These are phyloP conservation scores for Dendrocincla fuliginosa DNA, from an alignment of 2,797 vertebrate genomes.

Conservation along the genomic window DNA sequence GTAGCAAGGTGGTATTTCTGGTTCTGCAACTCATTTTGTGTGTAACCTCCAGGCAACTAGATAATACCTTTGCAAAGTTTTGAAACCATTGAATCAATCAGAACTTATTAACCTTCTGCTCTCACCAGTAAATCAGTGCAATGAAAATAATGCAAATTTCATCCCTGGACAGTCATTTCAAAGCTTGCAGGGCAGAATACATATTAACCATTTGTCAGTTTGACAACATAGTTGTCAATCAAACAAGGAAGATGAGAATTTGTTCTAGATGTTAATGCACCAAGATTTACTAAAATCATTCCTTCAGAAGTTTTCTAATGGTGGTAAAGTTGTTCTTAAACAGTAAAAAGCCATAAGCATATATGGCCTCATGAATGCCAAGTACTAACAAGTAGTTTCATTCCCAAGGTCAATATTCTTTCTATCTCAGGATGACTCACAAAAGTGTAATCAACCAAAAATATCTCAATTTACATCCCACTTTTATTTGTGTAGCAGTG, in stretches of 20 bases:
- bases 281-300: background rate
- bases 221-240: background rate
- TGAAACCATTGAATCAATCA: background rate
- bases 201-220: background rate
- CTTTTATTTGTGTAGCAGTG: background rate
- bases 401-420: conserved; percentile 8
- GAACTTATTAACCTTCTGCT: background rate
- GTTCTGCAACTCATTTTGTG: background rate
- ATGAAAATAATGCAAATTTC: background rate
- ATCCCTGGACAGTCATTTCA: background rate
- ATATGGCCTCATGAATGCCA: background rate
- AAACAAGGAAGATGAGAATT: background rate
- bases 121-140: background rate
- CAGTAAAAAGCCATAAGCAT: background rate
- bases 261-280: background rate
- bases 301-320: background rate
- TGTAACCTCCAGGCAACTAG: background rate
- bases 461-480: conserved; percentile 26
- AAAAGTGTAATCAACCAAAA: conserved; percentile 23
- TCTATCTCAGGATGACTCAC: conserved; percentile 19
- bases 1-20: background rate
- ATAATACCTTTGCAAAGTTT: background rate
- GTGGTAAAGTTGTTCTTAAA: background rate
- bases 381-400: background rate
- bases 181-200: background rate